Conservation (phyloP, 2,888 invertebrate species). For the Lobophora halterata region DNA sequence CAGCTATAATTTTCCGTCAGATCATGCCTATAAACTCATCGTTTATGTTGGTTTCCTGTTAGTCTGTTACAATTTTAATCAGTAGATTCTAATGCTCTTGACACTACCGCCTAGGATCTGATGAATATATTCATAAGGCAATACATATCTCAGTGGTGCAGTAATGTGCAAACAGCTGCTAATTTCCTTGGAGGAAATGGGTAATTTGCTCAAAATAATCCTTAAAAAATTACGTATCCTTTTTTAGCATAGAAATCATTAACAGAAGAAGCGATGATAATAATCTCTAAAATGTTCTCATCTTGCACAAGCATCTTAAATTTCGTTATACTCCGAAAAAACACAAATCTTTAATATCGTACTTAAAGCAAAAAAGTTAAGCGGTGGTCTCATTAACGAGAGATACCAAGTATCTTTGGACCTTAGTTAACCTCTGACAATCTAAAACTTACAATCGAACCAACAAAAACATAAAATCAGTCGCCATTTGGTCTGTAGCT, state of each 20-base stretch:
- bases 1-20: conserved; percentile 16
- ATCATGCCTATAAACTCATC: conserved; percentile 10
- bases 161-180: too few species aligned
- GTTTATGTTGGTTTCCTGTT: conserved; percentile 22
- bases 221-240: too few species aligned
- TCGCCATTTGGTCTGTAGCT: conserved; percentile 16
- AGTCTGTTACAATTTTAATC: conserved; percentile 10
- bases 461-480: background rate
- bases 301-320: too few species aligned
- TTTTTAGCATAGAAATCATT: too few species aligned
- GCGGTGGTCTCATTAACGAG: conserved; percentile 22
- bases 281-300: conserved; percentile 6
- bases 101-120: conserved; percentile 9
- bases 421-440: conserved; percentile 18
- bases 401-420: conserved; percentile 17
- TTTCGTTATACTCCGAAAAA: too few species aligned
- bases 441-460: conserved; percentile 9
- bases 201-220: background rate
- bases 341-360: too few species aligned
- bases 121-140: too few species aligned
- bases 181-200: too few species aligned
- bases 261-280: background rate
- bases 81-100: conserved; percentile 1
- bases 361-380: too few species aligned
- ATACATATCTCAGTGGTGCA: too few species aligned